A percentile compares a stretch with the other conserved stretches of the same genome.
phyloP scores from a whole-genome alignment of 1,140 invertebrate species.

The Megalonaias nervosa region DNA sequence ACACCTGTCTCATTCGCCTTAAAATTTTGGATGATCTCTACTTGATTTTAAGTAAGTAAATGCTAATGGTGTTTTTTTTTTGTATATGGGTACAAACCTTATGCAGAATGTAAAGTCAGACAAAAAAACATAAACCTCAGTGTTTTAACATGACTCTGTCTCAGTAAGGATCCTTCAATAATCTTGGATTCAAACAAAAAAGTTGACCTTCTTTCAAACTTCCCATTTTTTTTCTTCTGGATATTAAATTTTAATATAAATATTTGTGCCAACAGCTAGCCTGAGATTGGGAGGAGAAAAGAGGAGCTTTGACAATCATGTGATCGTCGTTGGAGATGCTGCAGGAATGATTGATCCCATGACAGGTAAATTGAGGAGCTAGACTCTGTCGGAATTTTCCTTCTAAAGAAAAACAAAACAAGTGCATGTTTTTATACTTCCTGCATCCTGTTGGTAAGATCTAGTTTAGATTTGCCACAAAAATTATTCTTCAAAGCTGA shows the following conservation, averaged over 20 bases:
- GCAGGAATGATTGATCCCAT: slow-evolving; percentile 64
- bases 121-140: too few species aligned
- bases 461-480: too few species aligned
- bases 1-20: too few species aligned
- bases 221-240: background rate
- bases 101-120: too few species aligned
- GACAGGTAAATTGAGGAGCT: slow-evolving; percentile 44
- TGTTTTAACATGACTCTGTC: too few species aligned
- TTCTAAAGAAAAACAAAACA: background rate
- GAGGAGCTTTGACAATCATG: slow-evolving; percentile 49
- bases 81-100: too few species aligned
- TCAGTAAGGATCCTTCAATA: background rate
- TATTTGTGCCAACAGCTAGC: slow-evolving; percentile 46
- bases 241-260: background rate
- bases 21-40: too few species aligned
- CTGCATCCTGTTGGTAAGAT: too few species aligned
- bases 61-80: too few species aligned
- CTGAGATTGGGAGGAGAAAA: slow-evolving; percentile 60
- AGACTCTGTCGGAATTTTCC: background rate
- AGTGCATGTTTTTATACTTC: too few species aligned
- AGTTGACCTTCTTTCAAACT: background rate
- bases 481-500: too few species aligned
- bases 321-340: slow-evolving; percentile 60
- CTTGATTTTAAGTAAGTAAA: too few species aligned
- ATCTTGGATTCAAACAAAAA: background rate